Evolutionary conservation across 2,888 invertebrate genomes (phyloP), one percentile per base, ranked within the genome.

Genomic region (Zhengitettix transpicula): DNA sequence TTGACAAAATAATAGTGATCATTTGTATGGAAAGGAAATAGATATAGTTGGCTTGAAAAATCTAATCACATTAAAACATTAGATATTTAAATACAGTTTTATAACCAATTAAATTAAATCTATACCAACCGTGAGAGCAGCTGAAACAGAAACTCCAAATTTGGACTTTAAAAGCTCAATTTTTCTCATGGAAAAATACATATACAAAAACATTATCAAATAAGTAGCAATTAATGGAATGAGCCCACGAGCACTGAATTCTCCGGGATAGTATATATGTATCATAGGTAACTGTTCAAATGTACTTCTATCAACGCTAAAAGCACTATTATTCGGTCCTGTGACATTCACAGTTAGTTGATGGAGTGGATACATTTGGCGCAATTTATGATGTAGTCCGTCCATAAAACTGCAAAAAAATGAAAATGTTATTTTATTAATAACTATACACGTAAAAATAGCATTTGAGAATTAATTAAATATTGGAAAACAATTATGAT

Each of bases 161-260:
- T 94, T 93, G 0, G 91, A 92, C 69, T 89, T 87, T 51, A 92
- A 88, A 70, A 91, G 82, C 72, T 95, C 96, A 63, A 99, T 94
- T 77, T 98, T 98, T 66, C 94, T 81, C 44, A 97, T 89, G 40
- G 94, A 95, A 72, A 95, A 97, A 70, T 96, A 96, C 42, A 97
- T 86, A 70, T 96, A 98, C 40, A 93, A 76, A 70, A 96, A 94
- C 42, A 97, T 76, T 15, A 92, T 79, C 3, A 90, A 74, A 69
- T 95, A 95, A 1, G 93, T 87, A 62, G 90, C 81, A 28, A 85
- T 80, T 10, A 97, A 75, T 0, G 95, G 95, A 41, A 94, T 80
- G 60, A 91, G 82, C 69, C 92, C 91, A 68, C 83, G 81, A 67
- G 88, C 84, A 69, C 89, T 89, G 65, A 90, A 87, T 71, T 90